Evolutionary conservation across 2,888 invertebrate genomes (phyloP), one percentile per base, ranked within the genome.

Genomic region (Pandemis heparana): DNA sequence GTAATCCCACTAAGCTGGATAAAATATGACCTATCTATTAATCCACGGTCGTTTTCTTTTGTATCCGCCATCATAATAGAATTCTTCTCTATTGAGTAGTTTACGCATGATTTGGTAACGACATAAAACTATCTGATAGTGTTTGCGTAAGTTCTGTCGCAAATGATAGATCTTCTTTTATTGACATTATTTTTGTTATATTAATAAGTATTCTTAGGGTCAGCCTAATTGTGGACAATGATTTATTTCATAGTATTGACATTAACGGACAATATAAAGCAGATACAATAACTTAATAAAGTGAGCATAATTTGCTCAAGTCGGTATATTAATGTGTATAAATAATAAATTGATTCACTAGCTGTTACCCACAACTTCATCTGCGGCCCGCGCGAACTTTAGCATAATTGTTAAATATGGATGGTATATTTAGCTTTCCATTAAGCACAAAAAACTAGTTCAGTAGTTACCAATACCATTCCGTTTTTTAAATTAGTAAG

Each of bases 11-110:
- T 73, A 59, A 73, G 59, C 61, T 16, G 61, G 60, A 48, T 73
- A 69, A 73, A 68, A 73, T 68, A 69, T 73, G 68, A 73, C 56
- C 72, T 67, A 62, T 67, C 43, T 62, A 62, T 62, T 72, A 72
- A 67, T 72, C 61, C 62, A 41, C 41, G 61, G 41, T 12, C 43
- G 62, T 62, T 66, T 39, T 67, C 72, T 67, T 67, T 71, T 67
- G 51, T 72, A 62, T 72, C 46, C 43, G 7, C 43, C 18, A 53
- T 72, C 67, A 62, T 67, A 72, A 72, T 38, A 59, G 59, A 48
- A 69, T 68, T 73, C 56, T 61, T 18, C 46, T 69, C 48, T 69
- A 64, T 16, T 64, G 48, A 64, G 32, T 18, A 38, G 48, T 64
- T 71, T 64, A 73, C 68, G 73, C 68, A 64, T 69, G 68, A 69